Percentiles rank a stretch among this genome's conserved stretches.
phyloP scores from a whole-genome alignment of 2,113 vertebrate species.

The Eurystomus gularis region DNA sequence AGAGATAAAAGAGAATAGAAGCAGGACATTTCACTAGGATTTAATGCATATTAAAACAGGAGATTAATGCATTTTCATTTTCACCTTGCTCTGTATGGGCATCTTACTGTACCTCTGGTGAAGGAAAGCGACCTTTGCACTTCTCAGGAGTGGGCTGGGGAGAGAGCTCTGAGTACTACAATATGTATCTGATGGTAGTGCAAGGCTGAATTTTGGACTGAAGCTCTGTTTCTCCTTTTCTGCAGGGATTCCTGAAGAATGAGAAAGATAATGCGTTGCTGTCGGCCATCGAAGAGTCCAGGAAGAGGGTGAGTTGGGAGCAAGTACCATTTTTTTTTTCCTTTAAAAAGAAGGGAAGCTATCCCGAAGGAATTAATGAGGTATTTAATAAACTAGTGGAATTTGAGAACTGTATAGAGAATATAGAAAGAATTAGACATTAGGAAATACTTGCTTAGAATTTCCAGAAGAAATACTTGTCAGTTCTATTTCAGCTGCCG shows the following conservation, averaged over 20 bases:
- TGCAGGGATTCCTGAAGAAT: conserved; percentile 96
- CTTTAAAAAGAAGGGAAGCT: background rate
- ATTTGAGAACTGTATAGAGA: background rate
- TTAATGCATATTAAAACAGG: conserved; percentile 40
- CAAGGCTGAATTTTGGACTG: background rate
- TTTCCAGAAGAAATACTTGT: background rate
- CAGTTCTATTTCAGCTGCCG: background rate
- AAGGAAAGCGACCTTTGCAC: conserved; percentile 35
- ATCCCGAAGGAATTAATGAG: background rate
- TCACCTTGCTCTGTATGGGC: background rate
- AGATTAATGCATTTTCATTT: conserved; percentile 50
- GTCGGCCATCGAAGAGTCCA: conserved; percentile 95
- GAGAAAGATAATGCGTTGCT: conserved; percentile 96
- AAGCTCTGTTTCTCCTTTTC: conserved; percentile 23
- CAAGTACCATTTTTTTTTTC: background rate
- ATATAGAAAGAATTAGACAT: background rate
- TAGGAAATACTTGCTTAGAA: background rate
- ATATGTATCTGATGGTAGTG: background rate
- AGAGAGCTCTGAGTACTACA: background rate
- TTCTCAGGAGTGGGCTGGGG: background rate
- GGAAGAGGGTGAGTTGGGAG: conserved; percentile 87
- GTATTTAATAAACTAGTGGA: background rate
- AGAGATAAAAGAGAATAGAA: conserved; percentile 48
- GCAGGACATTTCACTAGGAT: background rate
- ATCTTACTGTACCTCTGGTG: background rate